Conservation (phyloP, 2,797 vertebrate species). For the Hypotaenidia philippensis region DNA sequence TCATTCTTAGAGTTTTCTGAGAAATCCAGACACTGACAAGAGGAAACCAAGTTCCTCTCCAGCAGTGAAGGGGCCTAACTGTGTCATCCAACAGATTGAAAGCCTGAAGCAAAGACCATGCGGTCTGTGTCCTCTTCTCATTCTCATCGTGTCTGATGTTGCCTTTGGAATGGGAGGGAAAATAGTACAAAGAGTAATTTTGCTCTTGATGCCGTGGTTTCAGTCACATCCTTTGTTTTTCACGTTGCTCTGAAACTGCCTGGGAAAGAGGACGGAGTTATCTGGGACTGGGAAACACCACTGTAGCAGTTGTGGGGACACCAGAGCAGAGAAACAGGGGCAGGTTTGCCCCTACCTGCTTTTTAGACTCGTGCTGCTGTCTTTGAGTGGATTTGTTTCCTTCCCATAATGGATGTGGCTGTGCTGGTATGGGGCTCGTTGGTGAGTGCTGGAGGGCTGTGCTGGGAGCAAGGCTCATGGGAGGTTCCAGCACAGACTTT, state of each 20-base stretch:
- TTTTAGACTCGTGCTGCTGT: neutral
- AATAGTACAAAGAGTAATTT: neutral
- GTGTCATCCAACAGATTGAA: neutral
- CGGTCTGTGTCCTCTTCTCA: neutral
- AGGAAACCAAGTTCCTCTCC: neutral
- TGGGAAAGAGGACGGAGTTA: neutral
- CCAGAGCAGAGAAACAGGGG: no score
- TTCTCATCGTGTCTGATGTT: accelerated
- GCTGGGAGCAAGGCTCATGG: neutral
- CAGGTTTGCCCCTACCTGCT: no score
- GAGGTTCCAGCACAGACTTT: neutral
- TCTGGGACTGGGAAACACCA: neutral
- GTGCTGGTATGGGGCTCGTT: accelerated
- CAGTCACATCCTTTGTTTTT: neutral
- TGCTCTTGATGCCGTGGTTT: neutral
- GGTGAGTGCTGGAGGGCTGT: neutral
- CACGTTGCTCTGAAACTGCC: neutral
- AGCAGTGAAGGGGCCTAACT: neutral
- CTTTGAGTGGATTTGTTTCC: neutral
- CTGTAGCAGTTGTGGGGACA: no score
- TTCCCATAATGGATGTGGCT: accelerated
- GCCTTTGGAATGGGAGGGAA: neutral
- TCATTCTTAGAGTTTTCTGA: neutral
- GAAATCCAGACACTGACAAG: neutral
- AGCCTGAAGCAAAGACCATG: neutral